Base-by-base conservation (phyloP, 2,113 vertebrate genomes). In the Acrocephalus arundinaceus region DNA sequence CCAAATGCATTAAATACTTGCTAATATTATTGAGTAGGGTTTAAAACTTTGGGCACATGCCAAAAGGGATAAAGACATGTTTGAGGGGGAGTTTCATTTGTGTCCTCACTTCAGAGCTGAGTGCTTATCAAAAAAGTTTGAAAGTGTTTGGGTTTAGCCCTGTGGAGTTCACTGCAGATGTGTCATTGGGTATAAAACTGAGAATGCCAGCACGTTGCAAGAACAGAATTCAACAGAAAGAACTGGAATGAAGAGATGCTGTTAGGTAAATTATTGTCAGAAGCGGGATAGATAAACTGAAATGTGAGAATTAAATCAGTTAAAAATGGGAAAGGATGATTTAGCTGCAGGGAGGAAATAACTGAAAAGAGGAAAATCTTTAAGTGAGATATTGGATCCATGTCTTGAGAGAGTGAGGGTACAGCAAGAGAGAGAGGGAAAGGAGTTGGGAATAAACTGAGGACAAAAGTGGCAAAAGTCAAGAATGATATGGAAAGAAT, bases 121-220 rank as follows among this genome's bases (percentile, higher is more conserved):
- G 28, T 23, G 13, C 17, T 78, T 31, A 13, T 15, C 8, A 10
- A 48, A 85, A 65, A 62, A 8, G 13, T 81, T 33, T 55, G 35
- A 11, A 92, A 87, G 41, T 3, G 7, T 66, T 59, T 54, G 41
- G 20, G 11, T 89, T 85, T 66, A 66, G 37, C 41, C 28, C 7
- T 11, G 14, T 58, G 55, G 67, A 43, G 27, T 66, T 61, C 17
- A 13, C 16, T 68, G 27, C 16, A 54, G 41, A 8, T 68, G 31
- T 41, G 9, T 49, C 15, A 14, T 30, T 10, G 7, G 52, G 52
- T 85, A 30, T 19, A 74, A 74, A 82, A 82, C 21, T 66, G 77
- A 75, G 39, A n/a, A 51, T 33, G 49, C 14, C 52, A 54, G 23
- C 21, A 24, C 0, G 0, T 33, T 55, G 31, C 46, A 46, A 85